Base-by-base conservation (phyloP, 2,113 vertebrate genomes). In the Podiceps cristatus region DNA sequence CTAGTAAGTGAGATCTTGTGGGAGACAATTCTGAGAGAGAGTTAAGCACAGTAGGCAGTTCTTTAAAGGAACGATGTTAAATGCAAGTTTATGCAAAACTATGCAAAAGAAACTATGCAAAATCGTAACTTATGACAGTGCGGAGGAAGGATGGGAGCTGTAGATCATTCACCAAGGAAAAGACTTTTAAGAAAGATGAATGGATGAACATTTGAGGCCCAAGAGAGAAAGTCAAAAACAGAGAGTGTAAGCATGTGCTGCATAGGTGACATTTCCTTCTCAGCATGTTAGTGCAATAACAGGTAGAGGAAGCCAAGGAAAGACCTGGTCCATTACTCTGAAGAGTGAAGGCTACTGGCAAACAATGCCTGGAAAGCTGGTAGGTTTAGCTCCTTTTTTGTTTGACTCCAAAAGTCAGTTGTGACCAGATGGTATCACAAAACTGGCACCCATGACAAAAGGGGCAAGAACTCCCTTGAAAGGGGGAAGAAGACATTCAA, bases 1-100 rank as follows among this genome's bases (percentile, higher is more conserved):
- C 88, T 52, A 75, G 82, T 73, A 89, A 94, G 93, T 90, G 95
- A 96, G 95, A 97, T 88, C 27, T 71, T 76, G 93, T 93, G 78
- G 93, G 96, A 96, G 91, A 96, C 74, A 90, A 90, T 92, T 96
- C 82, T 73, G 83, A 94, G 94, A 75, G 66, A 92, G n/a, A 95
- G 72, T 89, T 96, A 89, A 89, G 76, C 64, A 67, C 47, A 95
- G 94, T 47, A 95, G 83, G 77, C 89, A 73, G 79, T 78, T 94
- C 58, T 96, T 90, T 86, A 84, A 84, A 86, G 62, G 59, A 91
- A 52, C 73, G 75, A n/a, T 87, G 44, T 63, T 93, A 96, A 97
- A 95, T 91, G 73, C 79, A 94, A 96, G 72, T 88, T 89, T 95
- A 94, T 93, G 91, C 81, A 92, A 95, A 96, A 85, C 60, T 92